Percentiles rank a stretch among this genome's conserved stretches.
Conservation (phyloP, 2,113 vertebrate genomes). For the Eurypyga helias region DNA sequence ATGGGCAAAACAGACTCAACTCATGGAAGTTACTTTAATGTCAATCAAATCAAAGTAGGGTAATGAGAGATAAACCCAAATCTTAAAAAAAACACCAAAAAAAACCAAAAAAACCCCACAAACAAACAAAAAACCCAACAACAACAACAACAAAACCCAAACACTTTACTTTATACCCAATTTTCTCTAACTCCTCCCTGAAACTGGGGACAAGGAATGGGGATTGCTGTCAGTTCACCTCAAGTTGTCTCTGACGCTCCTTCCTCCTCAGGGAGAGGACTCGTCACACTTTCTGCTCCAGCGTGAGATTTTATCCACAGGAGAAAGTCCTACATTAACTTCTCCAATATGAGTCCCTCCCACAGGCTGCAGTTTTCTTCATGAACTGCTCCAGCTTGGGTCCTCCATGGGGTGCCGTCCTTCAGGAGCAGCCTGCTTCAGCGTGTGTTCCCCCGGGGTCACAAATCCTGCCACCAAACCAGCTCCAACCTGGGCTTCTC, state of each 20-base stretch:
- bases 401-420: too few species aligned
- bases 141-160: too few species aligned
- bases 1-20: rapidly evolving
- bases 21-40: background rate
- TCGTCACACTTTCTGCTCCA: background rate
- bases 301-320: rapidly evolving
- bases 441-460: background rate
- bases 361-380: too few species aligned
- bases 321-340: background rate
- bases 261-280: background rate
- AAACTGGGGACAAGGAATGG: too few species aligned
- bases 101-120: too few species aligned
- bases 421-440: too few species aligned
- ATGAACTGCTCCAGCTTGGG: too few species aligned
- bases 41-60: background rate
- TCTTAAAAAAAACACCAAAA: background rate
- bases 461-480: too few species aligned
- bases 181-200: background rate
- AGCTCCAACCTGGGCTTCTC: too few species aligned
- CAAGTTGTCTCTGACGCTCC: rapidly evolving
- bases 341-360: background rate
- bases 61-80: background rate
- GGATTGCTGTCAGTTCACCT: background rate
- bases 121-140: too few species aligned
- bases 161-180: rapidly evolving